phyloP scores from a whole-genome alignment of 92 coral and sea anemone species.

The Porites cylindrica region DNA sequence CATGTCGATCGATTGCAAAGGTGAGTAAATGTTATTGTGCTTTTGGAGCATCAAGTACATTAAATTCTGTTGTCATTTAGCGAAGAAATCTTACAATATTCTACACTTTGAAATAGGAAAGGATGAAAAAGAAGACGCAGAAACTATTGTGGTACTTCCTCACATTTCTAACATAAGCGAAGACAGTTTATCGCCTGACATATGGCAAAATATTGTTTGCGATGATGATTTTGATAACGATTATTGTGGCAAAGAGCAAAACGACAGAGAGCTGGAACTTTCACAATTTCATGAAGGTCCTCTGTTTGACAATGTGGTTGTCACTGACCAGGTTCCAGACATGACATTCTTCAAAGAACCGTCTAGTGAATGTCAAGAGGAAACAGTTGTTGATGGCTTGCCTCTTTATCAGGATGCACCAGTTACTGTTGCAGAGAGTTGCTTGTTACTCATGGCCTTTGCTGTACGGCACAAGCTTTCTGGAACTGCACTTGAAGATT shows the following conservation, averaged over 20 bases:
- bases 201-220: constrained; percentile 5
- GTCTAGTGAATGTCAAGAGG: constrained; percentile 1
- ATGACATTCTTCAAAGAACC: constrained; percentile 9
- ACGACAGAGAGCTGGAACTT: not conserved
- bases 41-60: not conserved
- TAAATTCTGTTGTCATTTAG: not conserved
- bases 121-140: not conserved
- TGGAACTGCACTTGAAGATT: constrained; percentile 50
- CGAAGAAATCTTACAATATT: not conserved
- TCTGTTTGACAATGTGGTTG: constrained; percentile 16
- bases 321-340: constrained; percentile 34
- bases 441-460: constrained; percentile 55
- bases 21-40: not conserved
- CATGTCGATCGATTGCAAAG: not conserved
- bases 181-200: not conserved
- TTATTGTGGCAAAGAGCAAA: not conserved
- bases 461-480: constrained; percentile 54
- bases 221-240: constrained; percentile 2
- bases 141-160: not conserved
- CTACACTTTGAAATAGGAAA: constrained; percentile 13
- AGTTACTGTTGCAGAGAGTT: constrained; percentile 41
- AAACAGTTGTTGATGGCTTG: constrained; percentile 10
- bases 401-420: constrained; percentile 37
- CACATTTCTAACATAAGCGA: not conserved
- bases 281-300: constrained; percentile 4